Base-by-base conservation (phyloP, 2,888 invertebrate genomes). In the Heliconius cydno region DNA sequence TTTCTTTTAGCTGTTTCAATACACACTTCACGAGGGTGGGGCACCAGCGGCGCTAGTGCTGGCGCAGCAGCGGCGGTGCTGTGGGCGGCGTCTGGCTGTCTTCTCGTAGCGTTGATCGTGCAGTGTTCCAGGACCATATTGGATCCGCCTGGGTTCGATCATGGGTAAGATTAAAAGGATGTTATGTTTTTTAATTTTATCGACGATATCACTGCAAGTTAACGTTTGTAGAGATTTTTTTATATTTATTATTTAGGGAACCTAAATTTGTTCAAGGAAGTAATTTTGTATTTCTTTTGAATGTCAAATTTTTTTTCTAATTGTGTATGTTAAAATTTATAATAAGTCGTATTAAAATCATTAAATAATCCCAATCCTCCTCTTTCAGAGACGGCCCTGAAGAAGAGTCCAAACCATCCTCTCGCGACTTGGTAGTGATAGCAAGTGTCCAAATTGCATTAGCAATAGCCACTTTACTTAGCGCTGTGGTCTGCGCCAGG, bases 1-100 rank as follows among this genome's bases (percentile, higher is more conserved):
- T 65, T 72, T 65, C 68, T 78, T 87, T 28, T 88, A 96, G 96
- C 96, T 34, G 95, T 95, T 38, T 96, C 96, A 74, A 96, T 96
- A 82, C 96, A 96, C 88, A 96, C 96, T 38, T 96, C 96, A 10
- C 94, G 96, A 0, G 95, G 94, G 2, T 94, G 93, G 92, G 87
- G 89, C 89, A 84, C 92, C 41, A 88, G 89, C 84, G 90, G 88
- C 82, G 89, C 91, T 86, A 88, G 89, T 0, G 89, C 90, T 77
- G 92, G 92, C 1, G 91, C 92, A 13, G 90, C 90, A 6, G 94
- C 92, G 0, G 87, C 86, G 80, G 91, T 94, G 63, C 90, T 96
- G 25, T 96, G 96, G 96, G 92, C 95, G 1, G 93, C 95, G 0
- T 95, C 96, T 0, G 95, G 95, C n/a, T 95, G 95, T 70, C 88